Percentiles rank a stretch among this genome's conserved stretches.
Evolutionary conservation across 2,888 invertebrate species (phyloP).

Genomic region (Oligia latruncula): DNA sequence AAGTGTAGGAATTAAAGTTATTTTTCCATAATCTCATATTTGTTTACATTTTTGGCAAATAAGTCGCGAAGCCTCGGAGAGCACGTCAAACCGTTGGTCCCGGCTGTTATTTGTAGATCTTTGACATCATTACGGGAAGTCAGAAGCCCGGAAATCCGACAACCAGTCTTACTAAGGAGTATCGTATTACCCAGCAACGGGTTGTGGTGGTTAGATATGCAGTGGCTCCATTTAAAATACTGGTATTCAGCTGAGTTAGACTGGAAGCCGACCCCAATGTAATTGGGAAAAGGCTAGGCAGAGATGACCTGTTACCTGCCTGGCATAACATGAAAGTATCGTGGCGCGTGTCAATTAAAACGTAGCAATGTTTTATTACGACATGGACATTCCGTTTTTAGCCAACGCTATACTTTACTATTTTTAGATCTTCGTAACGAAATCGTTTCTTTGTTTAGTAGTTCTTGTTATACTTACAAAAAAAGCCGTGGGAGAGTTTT

Average conservation of each 20-base stretch:
- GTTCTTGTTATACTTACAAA: background rate
- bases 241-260: background rate
- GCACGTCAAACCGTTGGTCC: background rate
- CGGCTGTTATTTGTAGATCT: background rate
- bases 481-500: constrained; percentile 1
- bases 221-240: background rate
- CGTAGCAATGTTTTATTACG: constrained; percentile 3
- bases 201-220: background rate
- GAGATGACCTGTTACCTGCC: background rate
- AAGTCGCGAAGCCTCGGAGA: too few relatives aligned
- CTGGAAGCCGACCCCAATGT: background rate
- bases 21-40: too few relatives aligned
- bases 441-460: constrained; percentile 19
- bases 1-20: too few relatives aligned
- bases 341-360: too few relatives aligned
- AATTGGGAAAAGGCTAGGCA: background rate
- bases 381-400: constrained; percentile 1
- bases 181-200: background rate
- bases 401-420: constrained; percentile 16
- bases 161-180: background rate
- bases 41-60: too few relatives aligned
- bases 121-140: background rate
- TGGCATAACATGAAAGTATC: background rate
- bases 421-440: constrained; percentile 28
- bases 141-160: background rate